A percentile compares a stretch with the other conserved stretches of the same genome.
Conservation (phyloP, 1,140 invertebrate species). For the Cydia amplana region DNA sequence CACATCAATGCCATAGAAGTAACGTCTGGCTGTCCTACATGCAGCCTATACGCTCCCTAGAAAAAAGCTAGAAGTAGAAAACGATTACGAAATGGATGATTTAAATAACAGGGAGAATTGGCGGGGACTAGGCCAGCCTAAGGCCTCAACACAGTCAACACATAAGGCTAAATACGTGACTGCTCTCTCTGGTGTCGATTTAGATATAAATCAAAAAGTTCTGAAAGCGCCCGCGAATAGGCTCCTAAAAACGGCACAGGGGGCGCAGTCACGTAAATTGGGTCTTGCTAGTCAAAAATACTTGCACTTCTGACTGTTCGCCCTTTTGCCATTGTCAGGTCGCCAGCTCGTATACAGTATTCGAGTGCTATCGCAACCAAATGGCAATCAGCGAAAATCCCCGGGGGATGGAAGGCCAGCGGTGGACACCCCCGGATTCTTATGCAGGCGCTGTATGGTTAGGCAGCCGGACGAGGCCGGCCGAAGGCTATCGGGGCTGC, state of each 20-base stretch:
- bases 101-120: background rate
- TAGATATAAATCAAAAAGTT: background rate
- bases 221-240: background rate
- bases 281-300: background rate
- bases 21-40: no score
- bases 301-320: background rate
- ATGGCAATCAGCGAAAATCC: no score
- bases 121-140: background rate
- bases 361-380: no score
- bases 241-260: background rate
- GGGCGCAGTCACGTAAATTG: background rate
- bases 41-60: no score
- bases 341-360: no score
- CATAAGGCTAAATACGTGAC: background rate
- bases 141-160: background rate
- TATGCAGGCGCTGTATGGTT: no score
- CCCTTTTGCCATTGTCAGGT: background rate
- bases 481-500: no score
- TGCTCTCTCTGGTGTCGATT: no score
- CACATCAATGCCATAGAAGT: no score
- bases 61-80: background rate
- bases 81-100: background rate
- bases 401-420: no score
- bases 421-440: no score
- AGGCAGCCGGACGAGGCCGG: no score